Evolutionary conservation across 2,113 vertebrate species (phyloP).

Genomic region (Raja brachyura): DNA sequence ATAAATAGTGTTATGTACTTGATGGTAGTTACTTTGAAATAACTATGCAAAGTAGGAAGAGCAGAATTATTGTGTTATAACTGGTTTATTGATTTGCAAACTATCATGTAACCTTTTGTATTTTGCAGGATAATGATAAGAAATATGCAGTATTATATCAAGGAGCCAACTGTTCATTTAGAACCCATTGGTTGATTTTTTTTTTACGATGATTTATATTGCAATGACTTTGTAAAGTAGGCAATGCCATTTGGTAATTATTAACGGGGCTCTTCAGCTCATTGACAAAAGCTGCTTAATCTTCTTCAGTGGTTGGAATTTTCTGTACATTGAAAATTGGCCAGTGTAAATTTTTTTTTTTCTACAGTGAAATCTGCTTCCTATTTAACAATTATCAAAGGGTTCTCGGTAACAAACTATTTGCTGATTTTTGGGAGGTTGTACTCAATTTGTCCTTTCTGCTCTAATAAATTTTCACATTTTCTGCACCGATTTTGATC

Average conservation of each 20-base stretch:
- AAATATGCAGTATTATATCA: conserved; percentile 31
- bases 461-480: conserved; percentile 35
- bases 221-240: conserved; percentile 24
- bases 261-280: background rate
- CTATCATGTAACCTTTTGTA: conserved; percentile 1
- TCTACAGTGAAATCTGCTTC: conserved; percentile 8
- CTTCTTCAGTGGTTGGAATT: conserved; percentile 21
- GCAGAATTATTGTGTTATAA: conserved; percentile 16
- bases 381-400: conserved; percentile 29
- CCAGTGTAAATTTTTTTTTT: conserved; percentile 35
- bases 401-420: conserved; percentile 33
- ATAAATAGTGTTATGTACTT: conserved; percentile 24
- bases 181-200: background rate
- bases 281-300: conserved; percentile 21
- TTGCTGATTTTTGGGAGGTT: conserved; percentile 19
- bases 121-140: conserved; percentile 28
- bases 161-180: conserved; percentile 17
- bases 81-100: conserved; percentile 21
- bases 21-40: conserved; percentile 33
- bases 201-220: background rate
- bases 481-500: background rate
- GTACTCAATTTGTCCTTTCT: conserved; percentile 12
- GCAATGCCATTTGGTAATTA: background rate
- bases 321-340: conserved; percentile 24
- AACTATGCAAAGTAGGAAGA: conserved; percentile 36